Base-by-base conservation (phyloP, 2,797 vertebrate species). In the Clarias pachynema region DNA sequence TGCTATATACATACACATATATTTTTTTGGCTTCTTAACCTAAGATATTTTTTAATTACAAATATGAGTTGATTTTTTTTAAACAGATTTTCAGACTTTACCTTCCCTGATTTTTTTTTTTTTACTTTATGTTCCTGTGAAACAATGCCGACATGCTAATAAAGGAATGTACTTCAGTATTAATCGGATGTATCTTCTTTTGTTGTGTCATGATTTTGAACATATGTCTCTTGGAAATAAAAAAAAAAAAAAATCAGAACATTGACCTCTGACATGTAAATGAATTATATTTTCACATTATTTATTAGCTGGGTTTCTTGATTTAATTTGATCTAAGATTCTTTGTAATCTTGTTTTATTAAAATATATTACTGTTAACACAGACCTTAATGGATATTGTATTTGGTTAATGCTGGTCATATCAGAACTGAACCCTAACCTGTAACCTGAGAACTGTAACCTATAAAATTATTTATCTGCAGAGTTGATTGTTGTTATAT, bases 41-140 rank as follows among this genome's bases (percentile, higher is more conserved):
- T 89, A 75, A 83, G 86, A 68, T 87, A 85, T 84, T 88, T 85
- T 82, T 83, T 63, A 75, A 85, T 65, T 66, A n/a, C 70, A 86
- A 65, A 75, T 82, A 66, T 83, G 29, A 79, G 62, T 95, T 92
- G 91, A 94, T 86, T 86, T 37, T 87, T 92, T 95, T 84, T 34
- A 84, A 84, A 83, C 81, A 65, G 62, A 87, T 90, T 84, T 83
- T 86, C 84, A 63, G 37, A 82, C 93, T 92, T 94, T 78, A 92
- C 93, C 12, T 66, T 93, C 92, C 92, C 95, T 86, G 89, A 93
- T 93, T 93, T 90, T 91, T 93, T 95, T 92, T 94, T 81, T 95
- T 96, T 95, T 95, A 94, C 94, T 94, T 93, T 86, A 95, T 95
- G 96, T 97, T 97, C 95, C 95, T 96, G 94, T 96, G 96, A 91